These are phyloP conservation scores for Tinea semifulvella DNA, from an alignment of 2,888 invertebrate species.

Conservation along the genomic window DNA sequence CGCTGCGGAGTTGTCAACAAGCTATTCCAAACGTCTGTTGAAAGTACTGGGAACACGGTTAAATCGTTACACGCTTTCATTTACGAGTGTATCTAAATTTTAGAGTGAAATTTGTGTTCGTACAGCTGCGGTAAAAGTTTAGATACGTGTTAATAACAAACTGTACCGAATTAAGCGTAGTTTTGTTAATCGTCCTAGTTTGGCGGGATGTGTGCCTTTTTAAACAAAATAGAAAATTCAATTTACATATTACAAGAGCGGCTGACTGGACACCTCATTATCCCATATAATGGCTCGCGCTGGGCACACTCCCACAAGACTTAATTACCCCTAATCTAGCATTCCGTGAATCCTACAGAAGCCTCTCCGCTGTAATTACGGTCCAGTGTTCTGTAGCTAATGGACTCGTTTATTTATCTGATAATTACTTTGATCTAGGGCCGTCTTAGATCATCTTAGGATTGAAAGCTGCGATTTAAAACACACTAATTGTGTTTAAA, in stretches of 20 bases:
- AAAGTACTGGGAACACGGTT: slow-evolving; percentile 3
- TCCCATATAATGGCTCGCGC: slow-evolving; percentile 52
- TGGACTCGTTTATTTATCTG: slow-evolving; percentile 52
- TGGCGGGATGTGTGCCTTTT: slow-evolving; percentile 5
- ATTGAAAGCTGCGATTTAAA: slow-evolving; percentile 1
- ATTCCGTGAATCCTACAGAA: slow-evolving; percentile 52
- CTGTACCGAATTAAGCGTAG: not conserved
- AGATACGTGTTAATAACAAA: slow-evolving; percentile 6
- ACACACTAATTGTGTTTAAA: slow-evolving; percentile 6
- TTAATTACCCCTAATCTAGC: slow-evolving; percentile 61
- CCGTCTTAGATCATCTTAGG: slow-evolving; percentile 7
- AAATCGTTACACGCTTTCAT: too few species aligned
- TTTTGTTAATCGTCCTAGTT: not conserved
- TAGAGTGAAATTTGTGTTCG: not conserved
- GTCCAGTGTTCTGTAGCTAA: slow-evolving; percentile 47
- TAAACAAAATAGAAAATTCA: slow-evolving; percentile 19
- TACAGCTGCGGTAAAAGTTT: not conserved
- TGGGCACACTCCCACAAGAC: slow-evolving; percentile 50
- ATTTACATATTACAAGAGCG: slow-evolving; percentile 55
- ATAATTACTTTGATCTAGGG: slow-evolving; percentile 31
- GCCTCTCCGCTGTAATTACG: slow-evolving; percentile 49
- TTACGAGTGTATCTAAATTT: not conserved
- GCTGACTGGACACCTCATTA: slow-evolving; percentile 61
- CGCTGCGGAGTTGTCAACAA: slow-evolving; percentile 3
- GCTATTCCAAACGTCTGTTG: not conserved